Percentiles rank a stretch among this genome's conserved stretches.
phyloP scores from a whole-genome alignment of 2,888 invertebrate genomes.

The Lithophane leautieri region DNA sequence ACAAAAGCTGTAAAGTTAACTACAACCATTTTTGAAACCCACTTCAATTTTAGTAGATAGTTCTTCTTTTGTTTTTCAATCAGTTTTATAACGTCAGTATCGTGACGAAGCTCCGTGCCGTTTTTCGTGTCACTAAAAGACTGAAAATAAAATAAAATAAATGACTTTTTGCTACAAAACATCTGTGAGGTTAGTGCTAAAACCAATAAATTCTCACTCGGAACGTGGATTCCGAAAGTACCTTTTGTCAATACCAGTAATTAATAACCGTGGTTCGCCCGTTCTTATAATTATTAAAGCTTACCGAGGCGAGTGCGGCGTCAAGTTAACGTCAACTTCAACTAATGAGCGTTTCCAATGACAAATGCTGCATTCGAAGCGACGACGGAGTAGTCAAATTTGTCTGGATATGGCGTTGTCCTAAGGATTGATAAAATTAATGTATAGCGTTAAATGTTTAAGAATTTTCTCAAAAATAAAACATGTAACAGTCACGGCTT shows the following conservation, averaged over 20 bases:
- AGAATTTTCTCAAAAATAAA: background rate
- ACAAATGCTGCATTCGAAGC: slow-evolving; percentile 85
- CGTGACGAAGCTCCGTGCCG: background rate
- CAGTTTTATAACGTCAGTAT: slow-evolving; percentile 16
- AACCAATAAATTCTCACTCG: slow-evolving; percentile 77
- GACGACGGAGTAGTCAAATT: slow-evolving; percentile 73
- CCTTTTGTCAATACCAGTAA: slow-evolving; percentile 87
- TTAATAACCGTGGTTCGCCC: slow-evolving; percentile 82
- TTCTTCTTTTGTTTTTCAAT: slow-evolving; percentile 39
- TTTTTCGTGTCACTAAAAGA: background rate
- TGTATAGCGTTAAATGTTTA: slow-evolving; percentile 19
- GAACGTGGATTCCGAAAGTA: slow-evolving; percentile 75
- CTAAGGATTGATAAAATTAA: slow-evolving; percentile 50
- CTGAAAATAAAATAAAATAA: slow-evolving; percentile 30
- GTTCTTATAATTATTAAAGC: slow-evolving; percentile 88
- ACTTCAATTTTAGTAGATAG: slow-evolving; percentile 32
- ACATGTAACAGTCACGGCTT: background rate
- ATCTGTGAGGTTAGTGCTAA: slow-evolving; percentile 65
- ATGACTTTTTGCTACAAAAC: slow-evolving; percentile 20
- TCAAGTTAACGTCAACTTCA: slow-evolving; percentile 88
- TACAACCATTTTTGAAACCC: slow-evolving; percentile 36
- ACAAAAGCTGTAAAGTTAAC: slow-evolving; percentile 32
- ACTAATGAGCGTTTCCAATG: slow-evolving; percentile 88
- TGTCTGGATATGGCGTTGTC: slow-evolving; percentile 74
- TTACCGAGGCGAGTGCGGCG: slow-evolving; percentile 81